phyloP scores from a whole-genome alignment of 2,113 vertebrate genomes.

The Entomyzon cyanotis region DNA sequence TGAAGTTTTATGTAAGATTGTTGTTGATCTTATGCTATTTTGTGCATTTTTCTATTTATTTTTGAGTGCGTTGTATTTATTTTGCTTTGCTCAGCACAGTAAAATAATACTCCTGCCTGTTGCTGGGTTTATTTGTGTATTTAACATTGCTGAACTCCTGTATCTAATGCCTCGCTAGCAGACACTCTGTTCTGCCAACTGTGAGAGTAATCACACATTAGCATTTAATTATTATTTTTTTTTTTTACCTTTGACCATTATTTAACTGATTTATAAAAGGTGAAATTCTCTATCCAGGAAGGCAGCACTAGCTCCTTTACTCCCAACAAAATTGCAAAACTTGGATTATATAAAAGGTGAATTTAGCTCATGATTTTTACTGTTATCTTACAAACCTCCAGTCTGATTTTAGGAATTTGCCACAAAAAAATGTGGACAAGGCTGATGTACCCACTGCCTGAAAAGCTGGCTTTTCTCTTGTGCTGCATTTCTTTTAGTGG shows the following conservation, averaged over 20 bases:
- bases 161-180: neutral
- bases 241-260: neutral
- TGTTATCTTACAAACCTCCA: neutral
- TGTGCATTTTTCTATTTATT: neutral
- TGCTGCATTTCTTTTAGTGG: neutral
- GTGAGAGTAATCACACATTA: neutral
- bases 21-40: neutral
- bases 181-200: neutral
- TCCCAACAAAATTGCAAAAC: neutral
- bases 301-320: neutral
- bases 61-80: neutral
- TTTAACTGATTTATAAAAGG: neutral
- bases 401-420: neutral
- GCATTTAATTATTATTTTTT: neutral
- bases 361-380: neutral
- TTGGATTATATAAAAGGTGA: neutral
- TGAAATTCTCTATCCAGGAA: neutral
- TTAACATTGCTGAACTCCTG: neutral
- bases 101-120: neutral
- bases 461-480: neutral
- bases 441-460: neutral
- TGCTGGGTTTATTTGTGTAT: constrained; percentile 21
- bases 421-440: neutral
- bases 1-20: neutral
- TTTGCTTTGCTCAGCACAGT: neutral